These are phyloP conservation scores for Sialia sialis DNA, from an alignment of 2,113 vertebrate species.

Conservation along the genomic window DNA sequence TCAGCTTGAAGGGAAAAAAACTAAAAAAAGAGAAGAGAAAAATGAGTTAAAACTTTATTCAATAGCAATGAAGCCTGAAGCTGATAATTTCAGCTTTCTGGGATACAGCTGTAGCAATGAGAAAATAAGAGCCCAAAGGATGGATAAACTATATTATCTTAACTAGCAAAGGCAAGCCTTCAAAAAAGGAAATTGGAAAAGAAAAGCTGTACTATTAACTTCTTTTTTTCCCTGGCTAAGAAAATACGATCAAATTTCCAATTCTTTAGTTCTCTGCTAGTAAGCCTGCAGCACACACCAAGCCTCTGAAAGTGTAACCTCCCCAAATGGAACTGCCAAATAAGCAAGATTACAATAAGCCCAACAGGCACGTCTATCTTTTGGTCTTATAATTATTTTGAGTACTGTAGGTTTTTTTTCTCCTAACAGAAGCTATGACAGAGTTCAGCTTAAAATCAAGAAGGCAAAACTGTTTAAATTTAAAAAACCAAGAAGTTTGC, in stretches of 20 bases:
- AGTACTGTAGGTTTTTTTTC: background rate
- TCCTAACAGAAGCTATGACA: background rate
- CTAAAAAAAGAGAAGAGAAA: background rate
- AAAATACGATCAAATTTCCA: background rate
- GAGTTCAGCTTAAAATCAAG: constrained; percentile 24
- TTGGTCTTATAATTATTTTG: constrained; percentile 22
- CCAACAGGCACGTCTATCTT: constrained; percentile 22
- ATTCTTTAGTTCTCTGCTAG: background rate
- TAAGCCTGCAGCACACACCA: background rate
- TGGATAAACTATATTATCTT: constrained; percentile 38
- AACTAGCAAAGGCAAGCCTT: constrained; percentile 31
- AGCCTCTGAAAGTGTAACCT: background rate
- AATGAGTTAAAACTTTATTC: constrained; percentile 34
- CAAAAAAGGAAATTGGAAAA: constrained; percentile 10
- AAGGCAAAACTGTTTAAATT: constrained; percentile 45
- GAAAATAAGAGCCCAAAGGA: constrained; percentile 50
- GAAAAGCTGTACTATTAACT: background rate
- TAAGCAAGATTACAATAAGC: constrained; percentile 18
- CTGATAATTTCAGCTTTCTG: background rate
- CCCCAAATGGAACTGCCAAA: constrained; percentile 33
- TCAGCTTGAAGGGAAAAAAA: background rate
- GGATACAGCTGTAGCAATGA: constrained; percentile 1
- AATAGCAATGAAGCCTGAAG: constrained; percentile 33
- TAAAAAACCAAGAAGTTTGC: constrained; percentile 33
- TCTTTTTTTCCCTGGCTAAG: background rate